These are phyloP conservation scores for Austrofundulus limnaeus DNA, from an alignment of 2,113 vertebrate genomes.

Conservation along the genomic window DNA sequence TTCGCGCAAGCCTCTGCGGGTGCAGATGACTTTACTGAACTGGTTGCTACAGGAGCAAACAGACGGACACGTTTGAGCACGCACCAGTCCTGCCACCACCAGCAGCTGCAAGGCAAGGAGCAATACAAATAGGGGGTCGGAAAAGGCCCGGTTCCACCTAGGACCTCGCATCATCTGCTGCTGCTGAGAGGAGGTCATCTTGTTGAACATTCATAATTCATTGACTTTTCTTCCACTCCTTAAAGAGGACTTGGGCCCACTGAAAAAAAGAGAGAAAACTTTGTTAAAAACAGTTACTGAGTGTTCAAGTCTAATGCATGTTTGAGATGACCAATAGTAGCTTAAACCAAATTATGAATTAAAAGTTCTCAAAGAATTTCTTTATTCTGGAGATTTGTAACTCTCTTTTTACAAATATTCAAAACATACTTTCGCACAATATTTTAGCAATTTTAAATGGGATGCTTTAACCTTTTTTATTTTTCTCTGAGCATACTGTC, in stretches of 20 bases:
- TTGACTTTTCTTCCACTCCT: slow-evolving; percentile 90
- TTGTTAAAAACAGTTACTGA: slow-evolving; percentile 20
- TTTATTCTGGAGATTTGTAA: background rate
- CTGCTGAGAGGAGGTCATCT: slow-evolving; percentile 99
- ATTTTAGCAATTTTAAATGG: slow-evolving; percentile 24
- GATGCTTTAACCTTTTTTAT: slow-evolving; percentile 23
- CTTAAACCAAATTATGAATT: background rate
- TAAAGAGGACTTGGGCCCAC: slow-evolving; percentile 83
- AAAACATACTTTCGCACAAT: slow-evolving; percentile 9
- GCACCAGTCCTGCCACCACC: slow-evolving; percentile 95
- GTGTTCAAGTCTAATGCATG: background rate
- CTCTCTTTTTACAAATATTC: background rate
- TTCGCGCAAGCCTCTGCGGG: slow-evolving; percentile 91
- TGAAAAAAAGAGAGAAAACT: slow-evolving; percentile 46
- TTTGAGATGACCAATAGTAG: background rate
- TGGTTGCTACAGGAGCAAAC: slow-evolving; percentile 99
- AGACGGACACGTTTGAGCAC: slow-evolving; percentile 97
- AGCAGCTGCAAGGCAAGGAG: slow-evolving; percentile 98
- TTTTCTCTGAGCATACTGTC: background rate
- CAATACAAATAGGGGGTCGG: slow-evolving; percentile 98
- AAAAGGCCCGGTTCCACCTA: slow-evolving; percentile 99
- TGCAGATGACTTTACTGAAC: slow-evolving; percentile 99
- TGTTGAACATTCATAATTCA: slow-evolving; percentile 99
- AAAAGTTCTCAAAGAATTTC: background rate
- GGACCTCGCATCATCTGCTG: slow-evolving; percentile 99